Base-by-base conservation (phyloP, 2,797 vertebrate genomes). In the Sylvilagus floridanus region DNA sequence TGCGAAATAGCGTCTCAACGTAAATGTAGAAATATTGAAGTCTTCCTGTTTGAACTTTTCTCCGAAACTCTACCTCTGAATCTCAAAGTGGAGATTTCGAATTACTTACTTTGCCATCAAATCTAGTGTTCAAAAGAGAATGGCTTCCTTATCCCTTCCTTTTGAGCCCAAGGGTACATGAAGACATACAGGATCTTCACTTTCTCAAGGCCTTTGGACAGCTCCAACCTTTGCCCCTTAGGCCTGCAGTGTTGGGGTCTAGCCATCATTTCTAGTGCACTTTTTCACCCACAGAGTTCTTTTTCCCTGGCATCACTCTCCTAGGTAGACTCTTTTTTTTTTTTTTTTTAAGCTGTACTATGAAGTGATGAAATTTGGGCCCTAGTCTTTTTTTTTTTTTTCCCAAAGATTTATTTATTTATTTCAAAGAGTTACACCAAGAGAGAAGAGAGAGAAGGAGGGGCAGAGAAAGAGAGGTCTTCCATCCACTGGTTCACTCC, bases 11-110 rank as follows among this genome's bases (percentile, higher is more conserved):
- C 37, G 8, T 81, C 50, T 85, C 2, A 2, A 32, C 52, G 32
- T 66, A 47, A 83, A 42, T 14, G 63, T 50, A 63, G 37, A 91
- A 84, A n/a, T 75, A 68, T 4, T 52, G 93, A 93, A 54, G 66
- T 52, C 54, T 57, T 68, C 30, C 66, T 54, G 17, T 69, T 94
- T 82, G 11, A 28, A 90, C 26, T 63, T 60, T 17, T 32, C 30
- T 92, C 92, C 37, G n/a, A 62, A 92, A 81, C 68, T 8, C n/a
- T 21, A 75, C 22, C 28, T 91, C 37, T 82, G 62, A 91, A 57
- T 93, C 57, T 78, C 73, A 82, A 90, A 32, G 37, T 62, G 81
- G 60, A 86, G 50, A 82, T 88, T 92, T 82, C 37, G 2, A 60
- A 16, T 66, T 77, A 63, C 35, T 57, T 76, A 0, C 8, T 54